Conservation (phyloP, 30 jellyfish, hydroid and myxozoan genomes). For the Turritopsis rubra region DNA sequence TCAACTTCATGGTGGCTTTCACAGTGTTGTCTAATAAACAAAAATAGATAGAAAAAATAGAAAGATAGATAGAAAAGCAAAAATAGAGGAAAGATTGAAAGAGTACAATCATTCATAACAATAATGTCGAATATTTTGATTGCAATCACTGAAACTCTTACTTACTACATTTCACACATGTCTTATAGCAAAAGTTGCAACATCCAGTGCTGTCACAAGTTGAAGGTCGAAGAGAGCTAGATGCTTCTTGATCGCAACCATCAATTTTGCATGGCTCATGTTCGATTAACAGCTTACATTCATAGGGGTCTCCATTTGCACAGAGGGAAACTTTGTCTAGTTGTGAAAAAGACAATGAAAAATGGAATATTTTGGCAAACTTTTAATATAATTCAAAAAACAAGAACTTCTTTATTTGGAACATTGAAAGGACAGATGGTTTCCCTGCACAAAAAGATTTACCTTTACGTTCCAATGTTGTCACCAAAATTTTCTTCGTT, state of each 20-base stretch:
- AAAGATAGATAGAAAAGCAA: too few relatives aligned
- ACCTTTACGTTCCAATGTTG: slow-evolving; percentile 36
- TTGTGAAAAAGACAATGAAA: too few relatives aligned
- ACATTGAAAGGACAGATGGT: too few relatives aligned
- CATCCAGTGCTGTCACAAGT: slow-evolving; percentile 61
- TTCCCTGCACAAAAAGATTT: not conserved
- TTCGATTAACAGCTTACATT: slow-evolving; percentile 49
- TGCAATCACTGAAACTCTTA: not conserved
- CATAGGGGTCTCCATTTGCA: slow-evolving; percentile 59
- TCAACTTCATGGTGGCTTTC: slow-evolving; percentile 35
- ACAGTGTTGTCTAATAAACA: slow-evolving; percentile 35
- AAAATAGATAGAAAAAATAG: not conserved
- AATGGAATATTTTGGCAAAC: too few relatives aligned
- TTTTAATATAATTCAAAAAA: too few relatives aligned
- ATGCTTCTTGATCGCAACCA: slow-evolving; percentile 68
- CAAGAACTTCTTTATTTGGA: too few relatives aligned
- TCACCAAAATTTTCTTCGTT: slow-evolving; percentile 42
- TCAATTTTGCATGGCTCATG: slow-evolving; percentile 38
- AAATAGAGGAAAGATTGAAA: too few relatives aligned
- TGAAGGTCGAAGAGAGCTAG: slow-evolving; percentile 58
- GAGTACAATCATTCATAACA: not conserved
- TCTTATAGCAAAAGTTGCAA: slow-evolving; percentile 56
- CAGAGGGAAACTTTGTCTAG: slow-evolving; percentile 70
- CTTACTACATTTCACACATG: slow-evolving; percentile 72
- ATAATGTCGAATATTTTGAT: too few relatives aligned